Base-by-base conservation (phyloP, 92 coral and sea anemone genomes). In the Heliopora coerulea region DNA sequence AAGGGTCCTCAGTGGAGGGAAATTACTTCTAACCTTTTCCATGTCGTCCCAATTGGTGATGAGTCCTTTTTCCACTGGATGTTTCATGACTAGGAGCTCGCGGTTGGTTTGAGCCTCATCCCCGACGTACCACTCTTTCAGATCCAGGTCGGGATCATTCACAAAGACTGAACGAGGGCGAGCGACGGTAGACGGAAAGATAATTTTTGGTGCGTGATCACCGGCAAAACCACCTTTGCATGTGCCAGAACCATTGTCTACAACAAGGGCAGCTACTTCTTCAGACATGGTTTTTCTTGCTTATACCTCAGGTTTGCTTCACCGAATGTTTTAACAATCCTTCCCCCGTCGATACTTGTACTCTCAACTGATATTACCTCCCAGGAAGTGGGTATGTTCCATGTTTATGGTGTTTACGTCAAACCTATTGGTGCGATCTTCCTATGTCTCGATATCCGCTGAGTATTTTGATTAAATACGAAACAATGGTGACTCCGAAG, bases 181-280 rank as follows among this genome's bases (percentile, higher is more conserved):
- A 46, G 96, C 97, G 29, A 89, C 91, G 50, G 86, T 84, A 72
- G 97, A 89, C 7, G 97, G 97, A 59, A 90, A 90, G 62, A 89
- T 90, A 37, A 89, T 89, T 59, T 91, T 83, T 10, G 97, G 97
- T 77, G 91, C 97, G 81, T 92, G 89, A 80, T 90, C 89, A 64
- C 96, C 96, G 32, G 97, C 96, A 75, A 89, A 89, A 70, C 97
- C 97, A 15, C 96, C 93, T 65, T 92, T 92, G 79, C 96, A 87
- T 87, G 84, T 92, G 75, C 96, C 96, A 15, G 97, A 92, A 39
- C 97, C 97, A 83, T 89, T 92, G 80, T 92, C 97, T 24, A 92
- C 79, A 33, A 92, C 92, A 76, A 92, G 80, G 27, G 97, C 92
- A 64, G 92, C 86, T 78, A 83, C 86, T 28, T 89, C 96, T 41